Evolutionary conservation across 1,140 invertebrate genomes (phyloP).

Genomic region (Pseudachorutes palmiensis): DNA sequence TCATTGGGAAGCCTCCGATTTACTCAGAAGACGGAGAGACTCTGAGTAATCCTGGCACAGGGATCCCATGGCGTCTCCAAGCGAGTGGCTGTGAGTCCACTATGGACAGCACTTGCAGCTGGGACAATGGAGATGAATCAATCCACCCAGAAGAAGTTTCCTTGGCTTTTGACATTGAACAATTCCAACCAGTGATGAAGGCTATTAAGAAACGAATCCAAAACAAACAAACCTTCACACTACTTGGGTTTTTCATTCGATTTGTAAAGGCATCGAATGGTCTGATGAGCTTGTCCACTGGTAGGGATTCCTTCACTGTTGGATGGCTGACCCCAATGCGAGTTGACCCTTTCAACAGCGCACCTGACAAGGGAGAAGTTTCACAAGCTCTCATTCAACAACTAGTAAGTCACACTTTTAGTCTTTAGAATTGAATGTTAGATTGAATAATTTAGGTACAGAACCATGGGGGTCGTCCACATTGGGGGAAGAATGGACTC

Average conservation of each 20-base stretch:
- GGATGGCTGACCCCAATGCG: not conserved
- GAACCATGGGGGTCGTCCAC: not conserved
- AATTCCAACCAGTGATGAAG: not conserved
- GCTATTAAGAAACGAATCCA: not conserved
- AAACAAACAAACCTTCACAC: not conserved
- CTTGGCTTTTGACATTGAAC: not conserved
- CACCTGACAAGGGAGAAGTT: not conserved
- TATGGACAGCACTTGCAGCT: not conserved
- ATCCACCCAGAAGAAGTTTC: not conserved
- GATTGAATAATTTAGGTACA: conserved; percentile 1
- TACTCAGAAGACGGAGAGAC: not conserved
- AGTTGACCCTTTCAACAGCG: not conserved
- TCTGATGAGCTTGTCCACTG: not conserved
- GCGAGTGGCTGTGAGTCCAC: not conserved
- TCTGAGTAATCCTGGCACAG: not conserved
- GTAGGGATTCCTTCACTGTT: not conserved
- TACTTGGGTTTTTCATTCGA: not conserved
- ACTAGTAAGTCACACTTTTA: no score
- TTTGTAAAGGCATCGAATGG: not conserved
- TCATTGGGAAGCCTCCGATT: conserved; percentile 3
- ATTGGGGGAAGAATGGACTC: conserved; percentile 3
- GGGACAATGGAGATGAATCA: not conserved
- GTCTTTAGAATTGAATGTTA: no score
- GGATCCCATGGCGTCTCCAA: not conserved
- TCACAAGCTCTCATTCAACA: not conserved